Percentiles rank a stretch among this genome's conserved stretches.
These are phyloP conservation scores for Drosophila phalerata DNA, from an alignment of 2,888 invertebrate species.

Conservation along the genomic window DNA sequence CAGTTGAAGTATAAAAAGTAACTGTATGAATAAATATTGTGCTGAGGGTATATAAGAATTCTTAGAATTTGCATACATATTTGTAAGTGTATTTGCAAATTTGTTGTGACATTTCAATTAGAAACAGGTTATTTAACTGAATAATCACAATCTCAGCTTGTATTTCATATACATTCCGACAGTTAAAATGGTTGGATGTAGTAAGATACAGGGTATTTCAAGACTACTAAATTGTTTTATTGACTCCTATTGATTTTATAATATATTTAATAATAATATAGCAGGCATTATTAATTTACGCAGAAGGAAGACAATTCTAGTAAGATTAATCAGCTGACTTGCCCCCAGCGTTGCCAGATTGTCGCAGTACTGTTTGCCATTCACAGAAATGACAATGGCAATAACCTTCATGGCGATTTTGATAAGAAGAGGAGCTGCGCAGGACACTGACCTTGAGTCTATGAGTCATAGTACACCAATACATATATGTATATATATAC, in stretches of 20 bases:
- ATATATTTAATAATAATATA: too few relatives aligned
- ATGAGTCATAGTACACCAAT: slow-evolving; percentile 41
- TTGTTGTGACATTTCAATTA: not conserved
- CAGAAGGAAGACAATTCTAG: not conserved
- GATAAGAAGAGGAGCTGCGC: slow-evolving; percentile 10
- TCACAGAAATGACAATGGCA: slow-evolving; percentile 5
- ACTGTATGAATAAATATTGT: too few relatives aligned
- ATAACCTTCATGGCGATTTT: slow-evolving; percentile 6
- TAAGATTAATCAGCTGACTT: slow-evolving; percentile 4
- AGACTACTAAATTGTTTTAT: too few relatives aligned
- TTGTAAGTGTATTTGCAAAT: not conserved
- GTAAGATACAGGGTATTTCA: not conserved
- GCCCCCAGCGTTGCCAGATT: slow-evolving; percentile 12
- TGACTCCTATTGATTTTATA: too few relatives aligned
- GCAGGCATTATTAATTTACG: not conserved
- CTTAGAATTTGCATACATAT: not conserved
- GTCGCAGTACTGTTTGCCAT: not conserved
- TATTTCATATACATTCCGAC: too few relatives aligned
- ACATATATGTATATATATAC: slow-evolving; percentile 1
- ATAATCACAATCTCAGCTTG: not conserved
- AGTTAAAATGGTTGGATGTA: not conserved
- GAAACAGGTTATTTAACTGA: slow-evolving; percentile 1
- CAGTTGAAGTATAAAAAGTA: too few relatives aligned
- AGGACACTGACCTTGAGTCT: slow-evolving; percentile 17
- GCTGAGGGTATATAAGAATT: not conserved